These are phyloP conservation scores for Himalopsyche kuldschensis DNA, from an alignment of 2,888 invertebrate genomes.

Conservation along the genomic window DNA sequence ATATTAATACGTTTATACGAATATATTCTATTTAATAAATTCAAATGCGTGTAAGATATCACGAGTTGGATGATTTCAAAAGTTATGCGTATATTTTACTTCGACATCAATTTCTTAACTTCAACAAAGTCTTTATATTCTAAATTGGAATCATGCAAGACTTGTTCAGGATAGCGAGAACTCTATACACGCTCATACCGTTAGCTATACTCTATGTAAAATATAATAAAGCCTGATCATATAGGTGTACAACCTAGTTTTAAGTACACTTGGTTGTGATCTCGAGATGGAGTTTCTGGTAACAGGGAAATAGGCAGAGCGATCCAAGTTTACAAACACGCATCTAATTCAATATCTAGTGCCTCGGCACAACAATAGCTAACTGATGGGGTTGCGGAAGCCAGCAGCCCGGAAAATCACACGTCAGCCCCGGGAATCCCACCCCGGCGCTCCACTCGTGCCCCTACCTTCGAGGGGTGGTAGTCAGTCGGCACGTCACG, in stretches of 20 bases:
- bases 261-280: background rate
- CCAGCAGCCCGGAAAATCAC: constrained; percentile 35
- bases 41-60: background rate
- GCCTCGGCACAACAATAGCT: constrained; percentile 23
- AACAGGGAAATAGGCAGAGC: background rate
- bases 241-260: too few species aligned
- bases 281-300: background rate
- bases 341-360: constrained; percentile 31
- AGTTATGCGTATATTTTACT: background rate
- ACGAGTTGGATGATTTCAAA: background rate
- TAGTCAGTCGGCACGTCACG: background rate
- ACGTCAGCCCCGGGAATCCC: constrained; percentile 24
- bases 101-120: background rate
- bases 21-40: background rate
- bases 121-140: background rate
- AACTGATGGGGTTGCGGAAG: constrained; percentile 30
- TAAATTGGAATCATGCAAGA: background rate
- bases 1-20: too few species aligned
- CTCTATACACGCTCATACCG: background rate
- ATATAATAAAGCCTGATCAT: too few species aligned
- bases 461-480: background rate
- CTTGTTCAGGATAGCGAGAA: background rate
- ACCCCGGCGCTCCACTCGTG: background rate
- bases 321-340: constrained; percentile 32
- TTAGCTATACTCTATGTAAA: too few species aligned